Evolutionary conservation across 2,888 invertebrate genomes (phyloP).

Genomic region (Phyllotreta cruciferae): DNA sequence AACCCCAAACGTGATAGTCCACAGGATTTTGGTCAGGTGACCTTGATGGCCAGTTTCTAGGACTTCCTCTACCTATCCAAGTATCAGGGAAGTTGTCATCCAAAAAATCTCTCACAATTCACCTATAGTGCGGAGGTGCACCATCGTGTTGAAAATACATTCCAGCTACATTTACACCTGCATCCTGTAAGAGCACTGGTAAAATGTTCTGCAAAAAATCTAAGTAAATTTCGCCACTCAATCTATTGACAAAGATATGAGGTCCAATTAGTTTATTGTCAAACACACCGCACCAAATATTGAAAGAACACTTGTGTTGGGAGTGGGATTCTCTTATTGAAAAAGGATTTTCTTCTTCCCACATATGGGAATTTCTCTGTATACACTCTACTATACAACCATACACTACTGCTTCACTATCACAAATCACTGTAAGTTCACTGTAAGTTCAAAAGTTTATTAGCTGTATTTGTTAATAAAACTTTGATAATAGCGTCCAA

Average conservation of each 20-base stretch:
- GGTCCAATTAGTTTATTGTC: slow-evolving; percentile 2
- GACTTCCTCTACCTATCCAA: background rate
- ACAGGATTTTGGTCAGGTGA: background rate
- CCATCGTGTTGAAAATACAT: slow-evolving; percentile 6
- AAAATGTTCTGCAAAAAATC: slow-evolving; percentile 1
- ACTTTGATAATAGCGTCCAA: too few relatives aligned
- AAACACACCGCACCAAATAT: background rate
- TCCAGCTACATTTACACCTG: background rate
- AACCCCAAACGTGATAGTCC: background rate
- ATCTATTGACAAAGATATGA: background rate
- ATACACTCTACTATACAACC: too few relatives aligned
- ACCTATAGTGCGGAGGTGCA: background rate
- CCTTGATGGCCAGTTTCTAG: background rate
- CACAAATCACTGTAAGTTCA: too few relatives aligned
- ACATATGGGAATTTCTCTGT: background rate
- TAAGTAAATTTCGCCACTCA: background rate
- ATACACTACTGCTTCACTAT: background rate
- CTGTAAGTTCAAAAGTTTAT: too few relatives aligned
- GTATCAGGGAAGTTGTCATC: background rate
- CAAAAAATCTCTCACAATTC: background rate
- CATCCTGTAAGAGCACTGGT: slow-evolving; percentile 1
- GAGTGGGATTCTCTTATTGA: background rate
- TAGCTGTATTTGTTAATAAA: too few relatives aligned
- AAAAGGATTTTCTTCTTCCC: background rate
- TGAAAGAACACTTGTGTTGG: background rate